phyloP scores from a whole-genome alignment of 2,113 vertebrate genomes.

The Merops nubicus region DNA sequence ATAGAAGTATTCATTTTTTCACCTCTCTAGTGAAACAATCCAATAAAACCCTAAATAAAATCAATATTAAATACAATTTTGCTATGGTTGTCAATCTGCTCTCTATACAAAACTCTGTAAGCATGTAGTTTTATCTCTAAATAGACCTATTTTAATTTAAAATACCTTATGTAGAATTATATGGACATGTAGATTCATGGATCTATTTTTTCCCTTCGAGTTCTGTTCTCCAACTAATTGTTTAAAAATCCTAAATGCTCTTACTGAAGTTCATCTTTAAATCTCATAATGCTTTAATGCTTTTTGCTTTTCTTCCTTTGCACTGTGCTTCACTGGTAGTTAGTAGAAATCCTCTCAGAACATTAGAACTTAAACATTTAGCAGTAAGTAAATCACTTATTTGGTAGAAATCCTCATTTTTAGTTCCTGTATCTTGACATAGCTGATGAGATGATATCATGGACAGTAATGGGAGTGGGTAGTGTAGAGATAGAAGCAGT shows the following conservation, averaged over 20 bases:
- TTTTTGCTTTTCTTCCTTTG: background rate
- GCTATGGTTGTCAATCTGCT: background rate
- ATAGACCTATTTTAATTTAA: too few species aligned
- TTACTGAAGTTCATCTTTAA: background rate
- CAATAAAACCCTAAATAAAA: background rate
- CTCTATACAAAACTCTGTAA: background rate
- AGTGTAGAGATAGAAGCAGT: background rate
- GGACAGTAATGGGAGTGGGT: background rate
- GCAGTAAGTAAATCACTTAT: background rate
- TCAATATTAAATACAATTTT: background rate
- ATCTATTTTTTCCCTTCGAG: background rate
- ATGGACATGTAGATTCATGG: background rate
- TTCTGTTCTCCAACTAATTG: background rate
- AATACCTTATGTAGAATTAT: background rate
- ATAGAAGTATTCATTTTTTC: background rate
- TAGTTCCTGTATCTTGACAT: background rate
- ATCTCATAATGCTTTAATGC: background rate
- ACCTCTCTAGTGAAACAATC: background rate
- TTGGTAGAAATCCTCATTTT: background rate
- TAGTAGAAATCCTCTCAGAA: background rate
- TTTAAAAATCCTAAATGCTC: background rate
- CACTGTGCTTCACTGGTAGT: background rate
- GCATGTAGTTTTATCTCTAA: background rate
- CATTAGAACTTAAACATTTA: background rate
- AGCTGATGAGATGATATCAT: background rate